Percentiles rank a stretch among this genome's conserved stretches.
phyloP scores from a whole-genome alignment of 2,797 vertebrate genomes.

The Molossus molossus region DNA sequence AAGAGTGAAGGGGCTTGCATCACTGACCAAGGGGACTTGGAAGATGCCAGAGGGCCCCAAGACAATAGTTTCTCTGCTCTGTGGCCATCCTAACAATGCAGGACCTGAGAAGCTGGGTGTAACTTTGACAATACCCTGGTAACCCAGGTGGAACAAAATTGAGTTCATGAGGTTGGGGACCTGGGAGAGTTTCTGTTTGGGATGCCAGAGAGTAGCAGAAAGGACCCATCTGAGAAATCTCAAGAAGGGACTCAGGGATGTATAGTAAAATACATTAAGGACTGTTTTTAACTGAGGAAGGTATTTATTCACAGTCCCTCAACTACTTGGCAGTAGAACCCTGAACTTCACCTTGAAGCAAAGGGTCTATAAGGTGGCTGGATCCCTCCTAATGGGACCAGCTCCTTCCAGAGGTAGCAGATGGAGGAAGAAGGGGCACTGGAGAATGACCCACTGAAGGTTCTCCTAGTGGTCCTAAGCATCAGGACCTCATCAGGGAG shows the following conservation, averaged over 20 bases:
- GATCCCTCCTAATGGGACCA: neutral
- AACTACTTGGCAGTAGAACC: neutral
- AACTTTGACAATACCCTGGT: constrained; percentile 70
- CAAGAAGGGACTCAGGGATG: constrained; percentile 28
- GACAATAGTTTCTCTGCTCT: constrained; percentile 64
- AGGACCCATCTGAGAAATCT: constrained; percentile 60
- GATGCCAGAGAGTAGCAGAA: constrained; percentile 43
- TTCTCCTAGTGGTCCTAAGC: neutral
- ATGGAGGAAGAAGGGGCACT: constrained; percentile 30
- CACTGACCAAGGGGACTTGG: constrained; percentile 71
- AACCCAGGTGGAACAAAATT: constrained; percentile 66
- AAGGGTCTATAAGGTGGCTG: neutral
- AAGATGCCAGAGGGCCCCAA: constrained; percentile 70
- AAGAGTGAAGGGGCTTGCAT: constrained; percentile 59
- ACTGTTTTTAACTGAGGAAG: constrained; percentile 66
- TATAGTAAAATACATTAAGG: constrained; percentile 17
- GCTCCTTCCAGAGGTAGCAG: constrained; percentile 39
- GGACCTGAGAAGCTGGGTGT: constrained; percentile 67
- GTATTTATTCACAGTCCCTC: neutral
- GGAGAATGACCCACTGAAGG: constrained; percentile 44
- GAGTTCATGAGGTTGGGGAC: neutral
- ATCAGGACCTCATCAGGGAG: neutral
- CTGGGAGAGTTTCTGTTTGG: constrained; percentile 46
- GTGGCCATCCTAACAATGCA: constrained; percentile 27
- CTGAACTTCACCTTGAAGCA: neutral